Base-by-base conservation (phyloP, 2,888 invertebrate species). In the Troilus luridus region DNA sequence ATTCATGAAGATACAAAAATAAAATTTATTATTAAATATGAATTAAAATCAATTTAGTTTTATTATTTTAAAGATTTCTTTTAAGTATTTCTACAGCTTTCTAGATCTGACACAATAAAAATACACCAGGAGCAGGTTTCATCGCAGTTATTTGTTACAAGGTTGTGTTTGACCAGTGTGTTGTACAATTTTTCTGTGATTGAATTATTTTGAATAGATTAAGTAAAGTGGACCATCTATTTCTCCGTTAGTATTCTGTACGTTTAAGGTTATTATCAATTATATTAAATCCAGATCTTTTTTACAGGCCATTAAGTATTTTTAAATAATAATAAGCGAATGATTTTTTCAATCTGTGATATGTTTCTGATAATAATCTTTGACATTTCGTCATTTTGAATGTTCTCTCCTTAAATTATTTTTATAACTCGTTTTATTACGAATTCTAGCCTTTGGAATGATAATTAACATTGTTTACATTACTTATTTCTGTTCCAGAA, bases 41-140 rank as follows among this genome's bases (percentile, higher is more conserved):
- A 41, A 19, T 77, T 17, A 41, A 7, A 77, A 77, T 17, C 19
- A 41, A 77, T 41, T 77, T 77, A 41, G 19, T 17, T 77, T 77
- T 8, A 41, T 41, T 19, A 19, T 77, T 54, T n/a, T 56, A 19
- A n/a, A 6, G 3, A 85, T 58, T 54, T 85, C n/a, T 21, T 10
- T 21, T 5, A 85, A 85, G 12, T 85, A n/a, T 56, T 21, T 56
- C 10, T 56, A 85, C 56, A 85, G 85, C 85, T 85, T 85, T 85
- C 85, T n/a, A 56, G 85, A 85, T 85, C 85, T 58, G 54, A 54
- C 54, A 81, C 21, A 85, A 85, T 85, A 85, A 56, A 85, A 85
- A 85, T 85, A 85, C 85, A n/a, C 85, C 56, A n/a, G 56, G 85
- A 85, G 85, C 85, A 85, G 85, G 85, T 85, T 85, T 85, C 85